Evolutionary conservation across 2,113 vertebrate genomes (phyloP).

Genomic region (Periophthalmodon schlosseri): DNA sequence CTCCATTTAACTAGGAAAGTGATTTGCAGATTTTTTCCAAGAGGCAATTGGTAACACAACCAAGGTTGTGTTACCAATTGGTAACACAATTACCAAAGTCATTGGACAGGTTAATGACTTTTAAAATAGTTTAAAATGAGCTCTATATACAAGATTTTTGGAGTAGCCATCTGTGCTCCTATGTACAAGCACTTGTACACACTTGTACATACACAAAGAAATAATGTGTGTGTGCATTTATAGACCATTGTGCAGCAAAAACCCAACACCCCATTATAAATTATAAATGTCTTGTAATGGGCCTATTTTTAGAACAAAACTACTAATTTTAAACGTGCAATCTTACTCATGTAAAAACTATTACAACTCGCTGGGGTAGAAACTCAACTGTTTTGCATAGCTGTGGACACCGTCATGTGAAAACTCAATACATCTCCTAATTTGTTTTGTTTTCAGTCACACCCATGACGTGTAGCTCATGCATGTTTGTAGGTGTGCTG

Average conservation of each 20-base stretch:
- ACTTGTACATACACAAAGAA: no score
- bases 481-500: slow-evolving; percentile 7
- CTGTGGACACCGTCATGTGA: not conserved
- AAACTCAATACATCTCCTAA: not conserved
- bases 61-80: no score
- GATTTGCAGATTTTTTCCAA: no score
- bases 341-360: not conserved
- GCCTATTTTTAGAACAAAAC: not conserved
- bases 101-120: no score
- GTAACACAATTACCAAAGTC: no score
- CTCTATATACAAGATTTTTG: no score
- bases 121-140: no score
- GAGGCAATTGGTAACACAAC: no score
- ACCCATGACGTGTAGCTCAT: not conserved
- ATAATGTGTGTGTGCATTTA: no score
- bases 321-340: not conserved
- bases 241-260: not conserved
- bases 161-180: no score
- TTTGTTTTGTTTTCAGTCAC: not conserved
- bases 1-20: no score
- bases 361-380: not conserved
- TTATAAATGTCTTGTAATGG: not conserved
- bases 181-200: no score
- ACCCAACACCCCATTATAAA: not conserved
- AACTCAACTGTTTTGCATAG: not conserved